Conservation (phyloP, 2,888 invertebrate genomes). For the Apoda limacodes region DNA sequence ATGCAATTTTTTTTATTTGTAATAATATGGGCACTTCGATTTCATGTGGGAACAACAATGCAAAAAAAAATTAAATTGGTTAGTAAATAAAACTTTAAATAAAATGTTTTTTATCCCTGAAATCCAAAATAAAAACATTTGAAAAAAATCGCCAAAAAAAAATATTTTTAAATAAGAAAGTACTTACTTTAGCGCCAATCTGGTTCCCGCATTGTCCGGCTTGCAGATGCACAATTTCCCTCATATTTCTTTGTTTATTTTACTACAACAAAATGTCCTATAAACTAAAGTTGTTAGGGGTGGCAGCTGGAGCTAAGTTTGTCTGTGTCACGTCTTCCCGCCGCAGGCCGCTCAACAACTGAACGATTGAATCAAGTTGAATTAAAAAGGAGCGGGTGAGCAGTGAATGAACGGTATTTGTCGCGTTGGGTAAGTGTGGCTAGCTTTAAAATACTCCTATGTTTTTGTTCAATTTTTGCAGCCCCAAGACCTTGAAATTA, state of each 20-base stretch:
- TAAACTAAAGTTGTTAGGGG: constrained; percentile 13
- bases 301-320: constrained; percentile 6
- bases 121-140: no score
- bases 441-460: constrained; percentile 21
- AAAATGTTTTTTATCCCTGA: no score
- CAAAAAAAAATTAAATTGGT: no score
- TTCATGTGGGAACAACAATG: no score
- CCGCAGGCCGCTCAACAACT: constrained; percentile 34
- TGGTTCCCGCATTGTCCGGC: constrained; percentile 89
- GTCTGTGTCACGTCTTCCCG: constrained; percentile 15
- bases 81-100: no score
- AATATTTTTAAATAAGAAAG: constrained; percentile 17
- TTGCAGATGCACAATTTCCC: constrained; percentile 87
- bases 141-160: constrained; percentile 24
- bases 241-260: constrained; percentile 65
- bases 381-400: constrained; percentile 36
- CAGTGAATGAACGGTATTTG: constrained; percentile 25
- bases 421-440: constrained; percentile 48
- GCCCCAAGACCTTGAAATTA: no score
- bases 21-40: no score
- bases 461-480: constrained; percentile 20
- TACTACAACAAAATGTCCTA: constrained; percentile 25
- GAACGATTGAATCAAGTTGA: constrained; percentile 34
- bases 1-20: no score
- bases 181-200: constrained; percentile 74